Evolutionary conservation across 2,113 vertebrate species (phyloP).

Genomic region (Panurus biarmicus): DNA sequence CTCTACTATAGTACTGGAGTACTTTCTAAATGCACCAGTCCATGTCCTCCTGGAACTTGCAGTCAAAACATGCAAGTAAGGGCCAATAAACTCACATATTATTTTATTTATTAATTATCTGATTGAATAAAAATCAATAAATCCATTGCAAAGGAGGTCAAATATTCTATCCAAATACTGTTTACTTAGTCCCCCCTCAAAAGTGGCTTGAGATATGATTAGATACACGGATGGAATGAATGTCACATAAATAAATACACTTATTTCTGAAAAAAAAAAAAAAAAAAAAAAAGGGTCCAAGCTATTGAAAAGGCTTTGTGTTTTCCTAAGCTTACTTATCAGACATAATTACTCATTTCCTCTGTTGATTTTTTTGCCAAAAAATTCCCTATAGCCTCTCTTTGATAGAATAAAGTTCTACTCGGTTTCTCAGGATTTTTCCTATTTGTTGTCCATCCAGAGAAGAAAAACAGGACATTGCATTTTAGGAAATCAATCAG

Average conservation of each 20-base stretch:
- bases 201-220: neutral
- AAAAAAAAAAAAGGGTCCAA: neutral
- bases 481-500: neutral
- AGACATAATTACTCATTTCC: neutral
- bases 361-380: neutral
- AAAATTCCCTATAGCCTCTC: neutral
- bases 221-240: neutral
- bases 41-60: neutral
- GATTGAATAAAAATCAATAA: neutral
- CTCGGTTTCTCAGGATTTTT: neutral
- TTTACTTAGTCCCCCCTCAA: neutral
- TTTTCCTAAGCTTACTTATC: neutral
- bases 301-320: neutral
- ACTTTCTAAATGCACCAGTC: neutral
- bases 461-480: neutral
- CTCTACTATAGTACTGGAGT: neutral
- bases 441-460: neutral
- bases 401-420: neutral
- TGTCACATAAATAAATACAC: neutral
- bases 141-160: neutral
- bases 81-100: neutral
- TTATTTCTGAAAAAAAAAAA: neutral
- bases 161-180: neutral
- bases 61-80: neutral
- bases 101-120: neutral